Evolutionary conservation across 2,797 vertebrate species (phyloP).

Genomic region (Atherinosoma microstoma): DNA sequence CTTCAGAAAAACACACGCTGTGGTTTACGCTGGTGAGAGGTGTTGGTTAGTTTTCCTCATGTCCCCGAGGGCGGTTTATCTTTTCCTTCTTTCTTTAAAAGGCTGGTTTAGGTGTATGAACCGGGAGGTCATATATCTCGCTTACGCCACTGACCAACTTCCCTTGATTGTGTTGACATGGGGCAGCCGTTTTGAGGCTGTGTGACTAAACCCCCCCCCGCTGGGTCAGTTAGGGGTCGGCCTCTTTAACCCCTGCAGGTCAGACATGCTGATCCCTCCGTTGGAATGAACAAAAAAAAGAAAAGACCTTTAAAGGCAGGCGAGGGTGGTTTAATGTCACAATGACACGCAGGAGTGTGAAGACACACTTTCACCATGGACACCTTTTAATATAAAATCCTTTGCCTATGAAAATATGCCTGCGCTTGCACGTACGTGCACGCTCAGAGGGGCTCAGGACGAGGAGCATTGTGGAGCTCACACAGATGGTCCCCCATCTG

Average conservation of each 20-base stretch:
- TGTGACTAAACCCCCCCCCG: slow-evolving; percentile 19
- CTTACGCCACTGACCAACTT: slow-evolving; percentile 33
- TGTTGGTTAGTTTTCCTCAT: slow-evolving; percentile 46
- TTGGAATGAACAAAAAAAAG: slow-evolving; percentile 13
- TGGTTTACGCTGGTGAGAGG: slow-evolving; percentile 59
- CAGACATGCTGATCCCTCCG: slow-evolving; percentile 58
- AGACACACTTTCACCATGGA: slow-evolving; percentile 22
- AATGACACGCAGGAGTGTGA: slow-evolving; percentile 20
- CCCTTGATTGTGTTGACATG: slow-evolving; percentile 70
- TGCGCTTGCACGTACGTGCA: slow-evolving; percentile 21
- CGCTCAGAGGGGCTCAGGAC: slow-evolving; percentile 41
- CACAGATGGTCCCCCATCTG: slow-evolving; percentile 77
- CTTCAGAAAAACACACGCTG: slow-evolving; percentile 76
- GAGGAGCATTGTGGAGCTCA: slow-evolving; percentile 42
- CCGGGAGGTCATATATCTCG: slow-evolving; percentile 64
- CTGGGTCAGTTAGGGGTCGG: slow-evolving; percentile 55
- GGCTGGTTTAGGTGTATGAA: slow-evolving; percentile 51
- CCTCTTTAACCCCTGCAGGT: slow-evolving; percentile 50
- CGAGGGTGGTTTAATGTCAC: slow-evolving; percentile 26
- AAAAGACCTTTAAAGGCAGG: slow-evolving; percentile 57
- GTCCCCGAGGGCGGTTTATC: slow-evolving; percentile 58
- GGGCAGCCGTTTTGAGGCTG: slow-evolving; percentile 47
- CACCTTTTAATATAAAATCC: no score
- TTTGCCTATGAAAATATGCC: background rate
- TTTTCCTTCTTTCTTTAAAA: slow-evolving; percentile 18